Evolutionary conservation across 2,113 vertebrate species (phyloP).

Genomic region (Colossoma macropomum): DNA sequence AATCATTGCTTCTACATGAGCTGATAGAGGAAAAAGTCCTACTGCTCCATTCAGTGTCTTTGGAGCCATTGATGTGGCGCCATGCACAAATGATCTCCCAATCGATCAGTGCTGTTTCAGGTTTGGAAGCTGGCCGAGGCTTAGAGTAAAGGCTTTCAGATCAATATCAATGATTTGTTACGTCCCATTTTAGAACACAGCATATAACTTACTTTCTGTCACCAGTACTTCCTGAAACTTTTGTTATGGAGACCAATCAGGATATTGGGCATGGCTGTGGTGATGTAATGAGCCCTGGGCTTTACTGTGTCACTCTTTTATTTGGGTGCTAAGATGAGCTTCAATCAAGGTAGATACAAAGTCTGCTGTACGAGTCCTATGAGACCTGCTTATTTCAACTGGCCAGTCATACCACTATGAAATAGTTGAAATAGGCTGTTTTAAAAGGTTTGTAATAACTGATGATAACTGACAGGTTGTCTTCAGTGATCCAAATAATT

Average conservation of each 20-base stretch:
- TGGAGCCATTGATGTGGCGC: neutral
- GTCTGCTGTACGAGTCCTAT: too few species aligned
- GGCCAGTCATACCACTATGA: too few species aligned
- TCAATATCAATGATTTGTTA: neutral
- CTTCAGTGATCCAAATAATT: too few species aligned
- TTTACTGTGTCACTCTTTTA: neutral
- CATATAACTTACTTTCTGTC: neutral
- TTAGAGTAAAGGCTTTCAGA: slow-evolving; percentile 21
- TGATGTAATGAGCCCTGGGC: neutral
- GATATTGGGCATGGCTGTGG: neutral
- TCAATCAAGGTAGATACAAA: too few species aligned
- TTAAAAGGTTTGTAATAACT: too few species aligned
- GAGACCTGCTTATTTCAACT: too few species aligned
- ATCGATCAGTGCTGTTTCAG: slow-evolving; percentile 7
- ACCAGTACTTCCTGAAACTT: neutral
- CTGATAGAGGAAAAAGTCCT: neutral
- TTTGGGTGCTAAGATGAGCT: too few species aligned
- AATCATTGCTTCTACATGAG: neutral
- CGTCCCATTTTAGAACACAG: slow-evolving; percentile 11
- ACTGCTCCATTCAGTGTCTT: neutral
- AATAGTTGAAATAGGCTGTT: too few species aligned
- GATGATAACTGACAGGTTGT: too few species aligned
- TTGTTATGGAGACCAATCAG: neutral
- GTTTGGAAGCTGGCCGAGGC: neutral
- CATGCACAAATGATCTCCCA: neutral